Conservation (phyloP, 53 echinoderm and acorn worm genomes). For the Echinarachnius parma region DNA sequence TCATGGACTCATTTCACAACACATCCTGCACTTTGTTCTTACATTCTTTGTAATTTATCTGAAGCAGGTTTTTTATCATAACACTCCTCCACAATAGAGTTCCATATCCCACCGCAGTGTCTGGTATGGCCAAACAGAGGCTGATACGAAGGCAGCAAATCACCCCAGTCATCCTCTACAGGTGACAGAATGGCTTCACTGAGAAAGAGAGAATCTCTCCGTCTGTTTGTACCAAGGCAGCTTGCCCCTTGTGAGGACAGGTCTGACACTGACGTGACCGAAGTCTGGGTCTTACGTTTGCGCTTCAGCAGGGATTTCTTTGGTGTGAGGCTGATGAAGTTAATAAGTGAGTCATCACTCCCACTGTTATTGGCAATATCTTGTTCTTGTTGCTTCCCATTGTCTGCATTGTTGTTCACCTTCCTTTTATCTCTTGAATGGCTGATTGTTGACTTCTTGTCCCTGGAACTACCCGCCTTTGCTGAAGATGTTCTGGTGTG, state of each 20-base stretch:
- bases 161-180: slow-evolving; percentile 6
- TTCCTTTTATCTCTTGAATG: background rate
- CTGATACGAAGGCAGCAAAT: background rate
- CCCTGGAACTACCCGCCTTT: too few relatives aligned
- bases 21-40: too few relatives aligned
- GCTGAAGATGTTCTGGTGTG: too few relatives aligned
- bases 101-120: slow-evolving; percentile 30
- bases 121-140: slow-evolving; percentile 8
- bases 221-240: background rate
- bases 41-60: too few relatives aligned
- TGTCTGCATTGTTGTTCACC: background rate
- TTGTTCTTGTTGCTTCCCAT: background rate
- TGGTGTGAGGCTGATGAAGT: slow-evolving; percentile 20
- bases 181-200: too few relatives aligned
- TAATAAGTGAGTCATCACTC: slow-evolving; percentile 9
- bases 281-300: background rate
- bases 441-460: background rate
- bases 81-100: slow-evolving; percentile 27
- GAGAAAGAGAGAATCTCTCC: background rate
- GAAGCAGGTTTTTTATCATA: too few relatives aligned
- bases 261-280: background rate
- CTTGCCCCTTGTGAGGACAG: background rate
- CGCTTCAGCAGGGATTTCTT: slow-evolving; percentile 20
- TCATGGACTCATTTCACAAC: too few relatives aligned
- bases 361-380: background rate